phyloP scores from a whole-genome alignment of 2,888 invertebrate species.

The Sinodicranocentrus sp. region DNA sequence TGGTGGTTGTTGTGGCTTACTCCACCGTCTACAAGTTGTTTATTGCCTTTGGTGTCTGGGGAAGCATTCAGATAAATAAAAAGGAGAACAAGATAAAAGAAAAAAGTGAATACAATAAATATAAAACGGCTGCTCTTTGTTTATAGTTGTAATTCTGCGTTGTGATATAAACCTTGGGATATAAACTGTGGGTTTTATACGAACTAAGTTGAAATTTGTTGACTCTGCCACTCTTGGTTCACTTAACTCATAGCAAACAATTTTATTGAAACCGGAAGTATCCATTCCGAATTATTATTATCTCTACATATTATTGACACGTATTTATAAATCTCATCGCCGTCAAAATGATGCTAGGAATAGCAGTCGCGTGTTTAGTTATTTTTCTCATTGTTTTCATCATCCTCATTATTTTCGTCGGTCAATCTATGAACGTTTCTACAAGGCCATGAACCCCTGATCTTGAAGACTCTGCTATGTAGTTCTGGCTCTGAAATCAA shows the following conservation, averaged over 20 bases:
- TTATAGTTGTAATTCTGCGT: not conserved
- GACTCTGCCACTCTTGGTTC: no score
- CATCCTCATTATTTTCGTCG: constrained; percentile 89
- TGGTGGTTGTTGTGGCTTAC: not conserved
- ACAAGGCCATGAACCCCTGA: constrained; percentile 43
- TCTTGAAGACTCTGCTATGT: no score
- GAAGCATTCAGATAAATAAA: not conserved
- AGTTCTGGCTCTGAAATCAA: no score
- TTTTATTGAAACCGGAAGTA: no score
- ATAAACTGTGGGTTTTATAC: no score
- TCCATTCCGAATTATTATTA: no score
- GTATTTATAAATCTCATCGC: no score
- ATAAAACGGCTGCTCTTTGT: not conserved
- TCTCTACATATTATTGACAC: no score
- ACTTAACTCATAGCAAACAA: no score
- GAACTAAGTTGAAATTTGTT: no score
- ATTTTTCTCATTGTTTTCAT: constrained; percentile 90
- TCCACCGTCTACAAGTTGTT: not conserved
- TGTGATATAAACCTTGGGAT: no score
- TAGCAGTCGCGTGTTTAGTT: constrained; percentile 90
- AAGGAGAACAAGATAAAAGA: not conserved
- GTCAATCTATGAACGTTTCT: constrained; percentile 83
- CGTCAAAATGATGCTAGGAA: constrained; percentile 85
- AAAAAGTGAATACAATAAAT: not conserved
- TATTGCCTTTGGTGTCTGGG: constrained; percentile 14